phyloP scores from a whole-genome alignment of 2,797 vertebrate genomes.

The Micrastur ruficollis region DNA sequence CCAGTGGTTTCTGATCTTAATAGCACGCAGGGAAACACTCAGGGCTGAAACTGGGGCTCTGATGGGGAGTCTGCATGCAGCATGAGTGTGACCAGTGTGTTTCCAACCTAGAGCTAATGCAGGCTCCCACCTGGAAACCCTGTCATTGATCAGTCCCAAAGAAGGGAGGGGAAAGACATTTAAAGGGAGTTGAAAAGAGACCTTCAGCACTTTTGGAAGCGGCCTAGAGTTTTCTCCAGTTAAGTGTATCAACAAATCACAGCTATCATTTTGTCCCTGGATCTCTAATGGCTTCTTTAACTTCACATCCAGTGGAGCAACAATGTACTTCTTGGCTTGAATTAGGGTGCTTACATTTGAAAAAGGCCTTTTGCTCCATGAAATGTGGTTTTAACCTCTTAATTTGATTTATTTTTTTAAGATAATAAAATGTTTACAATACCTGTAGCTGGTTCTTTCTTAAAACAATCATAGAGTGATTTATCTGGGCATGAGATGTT shows the following conservation, averaged over 20 bases:
- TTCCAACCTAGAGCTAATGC: background rate
- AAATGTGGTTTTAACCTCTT: background rate
- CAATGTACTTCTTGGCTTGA: background rate
- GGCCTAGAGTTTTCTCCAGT: background rate
- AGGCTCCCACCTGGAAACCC: background rate
- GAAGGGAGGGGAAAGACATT: background rate
- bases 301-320: background rate
- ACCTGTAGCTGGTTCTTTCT: background rate
- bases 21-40: background rate
- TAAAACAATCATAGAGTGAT: background rate
- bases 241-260: background rate
- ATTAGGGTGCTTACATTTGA: background rate
- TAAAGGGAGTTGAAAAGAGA: background rate
- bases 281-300: background rate
- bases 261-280: background rate
- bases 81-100: background rate
- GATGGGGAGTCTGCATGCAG: fast-evolving
- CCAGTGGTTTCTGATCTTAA: background rate
- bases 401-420: background rate
- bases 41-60: background rate
- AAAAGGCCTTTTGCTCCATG: background rate
- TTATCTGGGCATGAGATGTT: background rate
- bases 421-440: background rate
- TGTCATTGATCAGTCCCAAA: background rate
- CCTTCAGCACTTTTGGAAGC: background rate